Conservation (phyloP, 2,113 vertebrate species). For the Arenaria interpres region DNA sequence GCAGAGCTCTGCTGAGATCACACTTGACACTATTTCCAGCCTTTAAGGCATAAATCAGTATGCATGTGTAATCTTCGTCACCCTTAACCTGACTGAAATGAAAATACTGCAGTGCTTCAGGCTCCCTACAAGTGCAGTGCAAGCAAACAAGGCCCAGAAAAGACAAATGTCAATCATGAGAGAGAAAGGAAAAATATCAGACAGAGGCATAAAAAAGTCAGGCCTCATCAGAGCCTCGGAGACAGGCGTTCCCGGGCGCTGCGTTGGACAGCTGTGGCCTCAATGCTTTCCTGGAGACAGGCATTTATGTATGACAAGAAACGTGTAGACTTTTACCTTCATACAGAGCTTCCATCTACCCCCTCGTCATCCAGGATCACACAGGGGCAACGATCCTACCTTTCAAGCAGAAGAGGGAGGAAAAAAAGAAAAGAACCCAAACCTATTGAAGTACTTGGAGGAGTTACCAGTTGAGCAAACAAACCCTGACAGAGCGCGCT, state of each 20-base stretch:
- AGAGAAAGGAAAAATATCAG: background rate
- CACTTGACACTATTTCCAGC: constrained; percentile 62
- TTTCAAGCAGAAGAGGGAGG: background rate
- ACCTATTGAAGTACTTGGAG: background rate
- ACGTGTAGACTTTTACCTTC: background rate
- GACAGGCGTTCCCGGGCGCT: background rate
- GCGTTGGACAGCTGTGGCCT: background rate
- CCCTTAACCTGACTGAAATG: constrained; percentile 61
- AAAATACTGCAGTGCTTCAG: constrained; percentile 37
- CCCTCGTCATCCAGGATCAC: background rate
- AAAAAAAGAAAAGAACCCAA: background rate
- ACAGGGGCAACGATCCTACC: accelerated
- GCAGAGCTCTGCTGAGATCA: constrained; percentile 58
- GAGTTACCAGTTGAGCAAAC: background rate
- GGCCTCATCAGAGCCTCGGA: background rate
- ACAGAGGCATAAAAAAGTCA: constrained; percentile 15
- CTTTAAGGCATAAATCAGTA: constrained; percentile 64
- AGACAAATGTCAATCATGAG: constrained; percentile 62
- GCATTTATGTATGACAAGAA: background rate
- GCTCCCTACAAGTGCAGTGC: constrained; percentile 23
- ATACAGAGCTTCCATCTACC: background rate
- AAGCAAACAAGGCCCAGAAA: constrained; percentile 35
- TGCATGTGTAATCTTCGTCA: constrained; percentile 67
- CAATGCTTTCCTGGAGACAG: background rate
- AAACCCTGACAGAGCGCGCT: background rate